These are phyloP conservation scores for Cremastinae sp. DNA, from an alignment of 2,888 invertebrate species.

Conservation along the genomic window DNA sequence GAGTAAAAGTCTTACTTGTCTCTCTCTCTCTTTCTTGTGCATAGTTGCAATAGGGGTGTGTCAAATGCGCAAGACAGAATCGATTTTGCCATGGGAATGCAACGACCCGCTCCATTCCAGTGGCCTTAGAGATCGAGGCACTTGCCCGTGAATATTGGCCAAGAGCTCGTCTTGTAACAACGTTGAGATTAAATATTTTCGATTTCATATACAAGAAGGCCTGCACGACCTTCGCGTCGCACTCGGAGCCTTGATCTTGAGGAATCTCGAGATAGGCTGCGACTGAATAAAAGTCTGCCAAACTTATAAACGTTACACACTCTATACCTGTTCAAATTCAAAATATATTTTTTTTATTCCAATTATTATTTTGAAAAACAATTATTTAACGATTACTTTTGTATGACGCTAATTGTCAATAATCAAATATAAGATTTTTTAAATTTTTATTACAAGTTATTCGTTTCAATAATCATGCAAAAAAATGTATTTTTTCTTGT, in stretches of 20 bases:
- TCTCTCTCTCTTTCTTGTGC: not conserved
- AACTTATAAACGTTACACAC: too few species aligned
- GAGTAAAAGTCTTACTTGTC: conserved; percentile 29
- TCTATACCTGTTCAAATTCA: too few species aligned
- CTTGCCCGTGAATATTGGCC: conserved; percentile 56
- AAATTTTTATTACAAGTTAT: too few species aligned
- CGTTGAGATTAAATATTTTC: conserved; percentile 14
- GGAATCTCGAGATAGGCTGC: too few species aligned
- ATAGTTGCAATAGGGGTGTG: conserved; percentile 1
- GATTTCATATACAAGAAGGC: conserved; percentile 14
- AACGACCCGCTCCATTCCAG: conserved; percentile 58
- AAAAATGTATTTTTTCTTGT: too few species aligned
- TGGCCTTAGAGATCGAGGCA: conserved; percentile 58
- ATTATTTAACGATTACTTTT: too few species aligned
- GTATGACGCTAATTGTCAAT: too few species aligned
- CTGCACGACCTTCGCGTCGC: not conserved
- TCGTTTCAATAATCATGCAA: too few species aligned
- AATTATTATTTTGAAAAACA: too few species aligned
- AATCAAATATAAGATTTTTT: too few species aligned
- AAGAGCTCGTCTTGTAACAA: conserved; percentile 10
- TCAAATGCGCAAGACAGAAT: conserved; percentile 61
- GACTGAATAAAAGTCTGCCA: too few species aligned
- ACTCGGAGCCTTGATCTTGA: not conserved
- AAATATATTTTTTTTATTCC: too few species aligned
- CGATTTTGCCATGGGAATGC: conserved; percentile 62